phyloP scores from a whole-genome alignment of 2,888 invertebrate species.

The Xanthostigma xanthostigma region DNA sequence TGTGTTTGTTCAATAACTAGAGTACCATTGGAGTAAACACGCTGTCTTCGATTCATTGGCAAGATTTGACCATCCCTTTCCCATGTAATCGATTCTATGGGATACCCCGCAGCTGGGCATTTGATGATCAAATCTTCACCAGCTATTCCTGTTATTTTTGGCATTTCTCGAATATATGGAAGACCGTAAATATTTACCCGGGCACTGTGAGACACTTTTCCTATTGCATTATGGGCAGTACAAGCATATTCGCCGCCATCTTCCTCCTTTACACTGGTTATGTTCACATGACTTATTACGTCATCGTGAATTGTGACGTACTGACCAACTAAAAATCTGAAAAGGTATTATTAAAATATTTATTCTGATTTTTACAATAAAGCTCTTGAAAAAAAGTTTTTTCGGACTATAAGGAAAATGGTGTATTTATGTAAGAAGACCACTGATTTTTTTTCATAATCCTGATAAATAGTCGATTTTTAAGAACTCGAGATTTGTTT shows the following conservation, averaged over 20 bases:
- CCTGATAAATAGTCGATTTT: not conserved
- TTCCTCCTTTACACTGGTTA: slow-evolving; percentile 73
- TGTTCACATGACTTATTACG: slow-evolving; percentile 84
- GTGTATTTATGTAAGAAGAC: no score
- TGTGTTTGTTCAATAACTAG: slow-evolving; percentile 76
- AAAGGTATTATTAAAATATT: not conserved
- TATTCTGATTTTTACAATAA: not conserved
- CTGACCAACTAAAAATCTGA: slow-evolving; percentile 76
- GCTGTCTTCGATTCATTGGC: slow-evolving; percentile 74
- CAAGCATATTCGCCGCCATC: slow-evolving; percentile 85
- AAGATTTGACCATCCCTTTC: slow-evolving; percentile 78
- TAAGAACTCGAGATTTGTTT: not conserved
- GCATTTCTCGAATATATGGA: slow-evolving; percentile 77
- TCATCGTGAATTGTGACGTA: slow-evolving; percentile 85
- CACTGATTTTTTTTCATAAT: not conserved
- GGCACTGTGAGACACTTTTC: slow-evolving; percentile 66
- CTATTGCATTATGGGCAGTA: slow-evolving; percentile 68
- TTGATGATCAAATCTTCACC: slow-evolving; percentile 72
- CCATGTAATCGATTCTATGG: slow-evolving; percentile 78
- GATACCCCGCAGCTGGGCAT: slow-evolving; percentile 81
- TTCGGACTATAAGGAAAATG: not conserved
- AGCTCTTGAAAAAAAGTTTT: not conserved
- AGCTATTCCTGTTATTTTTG: slow-evolving; percentile 74
- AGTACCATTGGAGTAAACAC: slow-evolving; percentile 75
- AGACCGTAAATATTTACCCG: slow-evolving; percentile 78